phyloP scores from a whole-genome alignment of 2,113 vertebrate species.

The Odocoileus hemionus region DNA sequence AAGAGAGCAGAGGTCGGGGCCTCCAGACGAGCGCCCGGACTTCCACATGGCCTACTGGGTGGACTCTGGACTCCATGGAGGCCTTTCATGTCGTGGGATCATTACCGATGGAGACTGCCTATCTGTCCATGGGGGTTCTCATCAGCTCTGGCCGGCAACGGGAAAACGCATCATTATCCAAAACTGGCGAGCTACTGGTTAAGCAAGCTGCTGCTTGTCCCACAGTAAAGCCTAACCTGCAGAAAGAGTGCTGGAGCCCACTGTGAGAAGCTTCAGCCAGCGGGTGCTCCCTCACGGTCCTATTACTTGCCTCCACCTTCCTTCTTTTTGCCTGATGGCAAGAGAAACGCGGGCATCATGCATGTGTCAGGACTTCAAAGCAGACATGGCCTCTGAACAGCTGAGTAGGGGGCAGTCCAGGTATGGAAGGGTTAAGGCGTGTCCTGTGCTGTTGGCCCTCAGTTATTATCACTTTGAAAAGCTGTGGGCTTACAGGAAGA shows the following conservation, averaged over 20 bases:
- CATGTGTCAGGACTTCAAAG: not conserved
- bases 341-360: not conserved
- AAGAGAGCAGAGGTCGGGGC: not conserved
- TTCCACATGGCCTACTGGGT: not conserved
- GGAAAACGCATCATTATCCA: not conserved
- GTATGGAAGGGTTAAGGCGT: constrained; percentile 72
- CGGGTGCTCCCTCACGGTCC: not conserved
- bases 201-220: not conserved
- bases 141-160: not conserved
- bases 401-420: not conserved
- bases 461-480: constrained; percentile 72
- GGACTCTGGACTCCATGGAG: not conserved
- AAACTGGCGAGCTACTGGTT: not conserved
- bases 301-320: not conserved
- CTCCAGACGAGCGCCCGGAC: not conserved
- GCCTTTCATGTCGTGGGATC: not conserved
- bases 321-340: not conserved
- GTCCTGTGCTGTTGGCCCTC: constrained; percentile 50
- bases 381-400: not conserved
- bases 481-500: constrained; percentile 77
- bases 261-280: not conserved
- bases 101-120: not conserved
- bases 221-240: not conserved
- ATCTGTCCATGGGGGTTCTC: not conserved
- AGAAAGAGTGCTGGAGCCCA: not conserved